phyloP scores from a whole-genome alignment of 2,113 vertebrate species.

The Mus pahari region DNA sequence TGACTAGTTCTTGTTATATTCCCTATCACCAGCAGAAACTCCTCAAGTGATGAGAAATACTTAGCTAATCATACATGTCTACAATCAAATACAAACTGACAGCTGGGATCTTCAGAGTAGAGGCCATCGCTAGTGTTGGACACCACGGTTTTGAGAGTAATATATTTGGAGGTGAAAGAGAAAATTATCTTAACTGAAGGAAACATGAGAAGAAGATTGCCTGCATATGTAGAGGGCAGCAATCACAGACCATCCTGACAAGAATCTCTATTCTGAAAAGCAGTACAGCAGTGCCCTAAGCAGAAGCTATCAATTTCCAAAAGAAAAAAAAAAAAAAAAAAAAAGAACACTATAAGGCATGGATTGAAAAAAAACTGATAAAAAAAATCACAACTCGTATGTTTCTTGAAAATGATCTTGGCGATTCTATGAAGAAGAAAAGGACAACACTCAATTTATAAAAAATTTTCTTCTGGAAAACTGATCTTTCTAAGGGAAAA shows the following conservation, averaged over 20 bases:
- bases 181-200: conserved; percentile 17
- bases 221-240: neutral
- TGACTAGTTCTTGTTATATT: neutral
- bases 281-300: neutral
- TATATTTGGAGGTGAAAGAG: neutral
- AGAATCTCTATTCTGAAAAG: neutral
- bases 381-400: neutral
- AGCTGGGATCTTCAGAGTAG: neutral
- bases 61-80: neutral
- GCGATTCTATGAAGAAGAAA: neutral
- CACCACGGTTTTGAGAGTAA: neutral
- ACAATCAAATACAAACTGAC: neutral
- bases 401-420: neutral
- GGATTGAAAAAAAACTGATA: neutral
- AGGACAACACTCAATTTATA: neutral
- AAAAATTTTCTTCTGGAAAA: neutral
- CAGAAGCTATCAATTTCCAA: neutral
- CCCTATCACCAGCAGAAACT: neutral
- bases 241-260: neutral
- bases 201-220: neutral
- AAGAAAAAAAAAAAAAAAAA: too few species aligned
- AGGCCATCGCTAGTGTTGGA: neutral
- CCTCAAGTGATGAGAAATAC: neutral
- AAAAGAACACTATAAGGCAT: neutral
- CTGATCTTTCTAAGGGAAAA: neutral